Percentiles rank a stretch among this genome's conserved stretches.
Conservation (phyloP, 2,113 vertebrate species). For the Eleginops maclovinus region DNA sequence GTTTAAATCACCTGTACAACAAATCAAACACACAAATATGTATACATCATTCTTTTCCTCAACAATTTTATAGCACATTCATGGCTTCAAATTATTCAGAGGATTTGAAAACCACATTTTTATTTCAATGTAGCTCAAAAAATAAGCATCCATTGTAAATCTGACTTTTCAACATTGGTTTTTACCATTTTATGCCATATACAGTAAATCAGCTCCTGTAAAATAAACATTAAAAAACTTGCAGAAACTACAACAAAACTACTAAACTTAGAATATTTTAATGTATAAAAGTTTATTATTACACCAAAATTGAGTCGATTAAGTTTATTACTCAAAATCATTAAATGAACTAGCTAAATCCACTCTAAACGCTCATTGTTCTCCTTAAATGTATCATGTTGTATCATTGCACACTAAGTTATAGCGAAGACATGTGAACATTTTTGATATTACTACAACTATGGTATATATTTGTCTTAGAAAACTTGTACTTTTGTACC, state of each 20-base stretch:
- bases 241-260: not conserved
- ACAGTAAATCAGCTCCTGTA: not conserved
- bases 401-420: too few species aligned
- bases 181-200: not conserved
- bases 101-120: not conserved
- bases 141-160: not conserved
- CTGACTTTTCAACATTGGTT: not conserved
- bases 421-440: too few species aligned
- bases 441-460: too few species aligned
- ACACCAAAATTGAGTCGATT: too few species aligned
- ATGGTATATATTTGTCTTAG: too few species aligned
- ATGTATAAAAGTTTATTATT: too few species aligned
- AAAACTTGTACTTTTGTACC: not conserved
- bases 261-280: not conserved
- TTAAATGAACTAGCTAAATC: too few species aligned
- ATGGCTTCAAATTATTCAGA: not conserved
- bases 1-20: not conserved
- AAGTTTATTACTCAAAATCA: too few species aligned
- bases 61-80: not conserved
- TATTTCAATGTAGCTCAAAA: not conserved
- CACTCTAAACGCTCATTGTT: too few species aligned
- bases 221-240: not conserved
- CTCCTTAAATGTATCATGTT: too few species aligned
- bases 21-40: not conserved
- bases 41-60: not conserved